phyloP scores from a whole-genome alignment of 1,140 invertebrate species.

The Myzus persicae region DNA sequence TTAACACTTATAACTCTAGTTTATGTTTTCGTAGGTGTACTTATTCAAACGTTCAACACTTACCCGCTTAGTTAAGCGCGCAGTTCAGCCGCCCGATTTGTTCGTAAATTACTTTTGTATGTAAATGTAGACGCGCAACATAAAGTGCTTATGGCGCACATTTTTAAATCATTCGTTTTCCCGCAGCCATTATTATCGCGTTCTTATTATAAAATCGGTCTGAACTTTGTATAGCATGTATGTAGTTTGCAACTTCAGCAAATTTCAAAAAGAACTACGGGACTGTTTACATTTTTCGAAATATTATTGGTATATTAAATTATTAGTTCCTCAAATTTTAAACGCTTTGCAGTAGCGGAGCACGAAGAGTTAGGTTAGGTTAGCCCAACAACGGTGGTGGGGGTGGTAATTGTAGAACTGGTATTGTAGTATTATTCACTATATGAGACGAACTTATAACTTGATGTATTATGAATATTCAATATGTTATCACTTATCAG shows the following conservation, averaged over 20 bases:
- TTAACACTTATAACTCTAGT: background rate
- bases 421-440: no score
- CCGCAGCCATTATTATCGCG: background rate
- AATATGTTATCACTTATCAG: no score
- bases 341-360: no score
- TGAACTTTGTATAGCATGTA: background rate
- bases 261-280: background rate
- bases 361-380: no score
- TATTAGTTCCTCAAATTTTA: background rate
- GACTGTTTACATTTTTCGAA: background rate
- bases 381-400: no score
- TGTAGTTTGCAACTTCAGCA: background rate
- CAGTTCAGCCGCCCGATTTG: background rate
- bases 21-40: background rate
- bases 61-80: no score
- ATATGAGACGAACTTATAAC: no score
- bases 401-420: no score
- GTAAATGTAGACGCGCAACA: background rate
- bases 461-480: no score
- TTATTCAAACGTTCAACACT: background rate
- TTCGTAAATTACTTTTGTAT: background rate
- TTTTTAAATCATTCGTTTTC: background rate
- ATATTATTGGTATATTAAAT: background rate
- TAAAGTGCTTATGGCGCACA: background rate
- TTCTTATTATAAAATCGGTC: background rate